Evolutionary conservation across 1,140 invertebrate genomes (phyloP).

Genomic region (Meloidogyne floridensis): DNA sequence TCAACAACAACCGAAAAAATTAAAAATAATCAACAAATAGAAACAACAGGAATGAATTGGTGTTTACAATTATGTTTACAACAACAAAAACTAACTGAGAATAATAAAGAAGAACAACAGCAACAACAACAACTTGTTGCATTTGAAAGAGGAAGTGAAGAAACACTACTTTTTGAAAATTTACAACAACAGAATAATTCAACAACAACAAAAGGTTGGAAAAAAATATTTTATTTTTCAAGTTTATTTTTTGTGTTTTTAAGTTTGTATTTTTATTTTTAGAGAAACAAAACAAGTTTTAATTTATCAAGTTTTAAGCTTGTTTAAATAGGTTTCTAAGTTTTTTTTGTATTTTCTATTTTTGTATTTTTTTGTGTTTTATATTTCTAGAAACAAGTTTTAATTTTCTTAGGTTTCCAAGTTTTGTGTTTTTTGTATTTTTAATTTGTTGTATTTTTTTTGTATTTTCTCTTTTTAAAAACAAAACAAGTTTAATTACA

Average conservation of each 20-base stretch:
- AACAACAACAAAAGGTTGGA: background rate
- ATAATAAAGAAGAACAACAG: background rate
- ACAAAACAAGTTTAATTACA: background rate
- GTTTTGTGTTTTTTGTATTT: no score
- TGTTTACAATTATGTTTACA: background rate
- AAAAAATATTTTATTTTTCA: background rate
- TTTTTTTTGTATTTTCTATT: no score
- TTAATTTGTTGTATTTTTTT: background rate
- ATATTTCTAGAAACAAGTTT: no score
- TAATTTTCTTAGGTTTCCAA: no score
- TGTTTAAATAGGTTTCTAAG: no score
- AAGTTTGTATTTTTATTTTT: no score
- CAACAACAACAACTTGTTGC: background rate
- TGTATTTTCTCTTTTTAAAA: background rate
- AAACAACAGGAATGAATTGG: background rate
- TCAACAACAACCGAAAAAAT: background rate
- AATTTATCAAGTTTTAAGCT: no score
- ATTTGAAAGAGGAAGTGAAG: background rate
- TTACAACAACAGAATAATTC: background rate
- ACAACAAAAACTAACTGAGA: background rate
- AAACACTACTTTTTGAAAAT: constrained; percentile 1
- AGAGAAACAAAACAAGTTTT: no score
- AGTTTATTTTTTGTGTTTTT: no score
- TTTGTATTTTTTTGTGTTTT: no score
- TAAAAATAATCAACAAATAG: background rate